Base-by-base conservation (phyloP, 1,140 invertebrate species). In the Cataglyphis hispanica region DNA sequence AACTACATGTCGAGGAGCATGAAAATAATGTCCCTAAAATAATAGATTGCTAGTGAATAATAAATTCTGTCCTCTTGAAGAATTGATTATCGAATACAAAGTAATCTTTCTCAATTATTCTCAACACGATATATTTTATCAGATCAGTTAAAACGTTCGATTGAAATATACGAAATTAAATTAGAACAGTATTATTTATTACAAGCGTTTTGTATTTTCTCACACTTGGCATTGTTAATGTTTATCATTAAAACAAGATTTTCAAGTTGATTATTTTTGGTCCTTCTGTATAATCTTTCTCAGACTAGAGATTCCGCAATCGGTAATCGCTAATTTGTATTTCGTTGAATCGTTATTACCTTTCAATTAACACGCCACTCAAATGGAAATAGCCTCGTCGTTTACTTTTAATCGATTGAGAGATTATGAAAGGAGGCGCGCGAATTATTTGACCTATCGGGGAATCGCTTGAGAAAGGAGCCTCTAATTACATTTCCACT, bases 401-500 rank as follows among this genome's bases (percentile, higher is more conserved):
- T 60, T 83, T 83, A 74, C 58, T 34, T 53, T 72, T 69, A 60
- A 60, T 46, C 78, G 67, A 74, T 74, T 37, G 34, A 31, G 8
- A 25, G 53, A 46, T 83, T 74, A 83, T 61, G 27, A 61, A 83
- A 60, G n/a, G 70, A 72, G 7, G 25, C 53, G 64, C 56, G 56
- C 58, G 34, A 34, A 69, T 80, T 69, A 61, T 61, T 72, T 31
- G 19, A 72, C 6, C 22, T 81, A 70, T 81, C 66, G 31, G 37
- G 0, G n/a, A 83, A 61, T 74, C 27, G 27, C 19, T 58, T 40
- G 64, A 53, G 84, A 86, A 77, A 87, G 84, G 75, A 86, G 78
- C 67, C 64, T 77, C 67, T 85, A 86, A 89, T 89, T 88, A 80
- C 63, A 86, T 89, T 89, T 89, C 85, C 87, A 86, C 84, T 37